Conservation (phyloP, 1,140 invertebrate species). For the Leucophenga varia region DNA sequence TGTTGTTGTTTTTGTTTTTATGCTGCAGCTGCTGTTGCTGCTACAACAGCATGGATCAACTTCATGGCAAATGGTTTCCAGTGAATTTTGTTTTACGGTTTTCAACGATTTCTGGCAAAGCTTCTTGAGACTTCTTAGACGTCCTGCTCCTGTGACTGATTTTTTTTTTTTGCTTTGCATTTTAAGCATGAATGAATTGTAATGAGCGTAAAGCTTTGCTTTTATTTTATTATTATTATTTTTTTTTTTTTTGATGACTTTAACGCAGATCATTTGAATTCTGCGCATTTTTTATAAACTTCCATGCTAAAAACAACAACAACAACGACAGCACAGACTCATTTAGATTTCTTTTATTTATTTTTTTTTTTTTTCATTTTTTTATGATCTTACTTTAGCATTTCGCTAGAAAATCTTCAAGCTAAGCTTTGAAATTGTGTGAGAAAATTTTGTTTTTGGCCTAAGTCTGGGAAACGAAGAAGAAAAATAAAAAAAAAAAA, state of each 20-base stretch:
- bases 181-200: constrained; percentile 52
- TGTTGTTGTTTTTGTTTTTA: constrained; percentile 15
- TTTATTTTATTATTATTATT: too few relatives aligned
- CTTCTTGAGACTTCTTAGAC: background rate
- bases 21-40: background rate
- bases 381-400: constrained; percentile 31
- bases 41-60: too few relatives aligned
- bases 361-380: too few relatives aligned
- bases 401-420: too few relatives aligned
- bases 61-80: constrained; percentile 53
- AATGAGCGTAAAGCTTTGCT: constrained; percentile 33
- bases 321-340: too few relatives aligned
- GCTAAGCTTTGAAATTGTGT: too few relatives aligned
- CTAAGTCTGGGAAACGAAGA: too few relatives aligned
- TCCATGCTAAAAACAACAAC: too few relatives aligned
- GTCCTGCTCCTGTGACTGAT: background rate
- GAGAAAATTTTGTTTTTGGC: too few relatives aligned
- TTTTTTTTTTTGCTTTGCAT: constrained; percentile 22
- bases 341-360: too few relatives aligned
- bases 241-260: too few relatives aligned
- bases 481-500: too few relatives aligned
- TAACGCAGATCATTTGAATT: constrained; percentile 52
- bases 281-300: constrained; percentile 32
- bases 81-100: constrained; percentile 42
- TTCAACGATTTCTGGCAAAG: background rate